phyloP scores from a whole-genome alignment of 2,113 vertebrate genomes.

The Labeo rohita region DNA sequence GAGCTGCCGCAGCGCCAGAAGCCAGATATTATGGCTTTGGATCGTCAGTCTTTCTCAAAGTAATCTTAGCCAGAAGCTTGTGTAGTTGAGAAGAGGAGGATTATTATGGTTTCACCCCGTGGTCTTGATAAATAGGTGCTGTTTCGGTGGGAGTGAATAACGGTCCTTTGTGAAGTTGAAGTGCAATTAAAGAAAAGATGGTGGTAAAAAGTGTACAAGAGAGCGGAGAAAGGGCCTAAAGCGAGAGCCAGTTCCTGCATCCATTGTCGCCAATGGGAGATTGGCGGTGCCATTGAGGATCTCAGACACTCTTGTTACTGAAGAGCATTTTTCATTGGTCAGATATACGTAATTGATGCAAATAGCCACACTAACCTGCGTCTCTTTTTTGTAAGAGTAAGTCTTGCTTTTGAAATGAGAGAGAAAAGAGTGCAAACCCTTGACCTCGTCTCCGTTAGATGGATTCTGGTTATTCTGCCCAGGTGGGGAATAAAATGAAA shows the following conservation, averaged over 20 bases:
- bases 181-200: slow-evolving; percentile 16
- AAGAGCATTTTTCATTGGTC: neutral
- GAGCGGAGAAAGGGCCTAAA: neutral
- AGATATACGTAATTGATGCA: neutral
- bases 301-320: neutral
- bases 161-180: slow-evolving; percentile 26
- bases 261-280: neutral
- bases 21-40: slow-evolving; percentile 38
- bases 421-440: neutral
- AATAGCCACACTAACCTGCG: neutral
- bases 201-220: slow-evolving; percentile 2
- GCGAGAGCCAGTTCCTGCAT: neutral
- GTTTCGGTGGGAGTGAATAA: slow-evolving; percentile 32
- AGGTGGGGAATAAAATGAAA: slow-evolving; percentile 18
- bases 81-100: slow-evolving; percentile 31
- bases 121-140: slow-evolving; percentile 39
- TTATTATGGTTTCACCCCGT: slow-evolving; percentile 48
- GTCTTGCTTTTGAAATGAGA: neutral
- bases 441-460: neutral
- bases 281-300: slow-evolving; percentile 4
- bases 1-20: neutral
- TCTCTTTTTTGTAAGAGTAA: neutral
- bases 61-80: slow-evolving; percentile 51
- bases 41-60: slow-evolving; percentile 39
- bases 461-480: slow-evolving; percentile 5